Base-by-base conservation (phyloP, 2,113 vertebrate species). In the Istiophorus platypterus region DNA sequence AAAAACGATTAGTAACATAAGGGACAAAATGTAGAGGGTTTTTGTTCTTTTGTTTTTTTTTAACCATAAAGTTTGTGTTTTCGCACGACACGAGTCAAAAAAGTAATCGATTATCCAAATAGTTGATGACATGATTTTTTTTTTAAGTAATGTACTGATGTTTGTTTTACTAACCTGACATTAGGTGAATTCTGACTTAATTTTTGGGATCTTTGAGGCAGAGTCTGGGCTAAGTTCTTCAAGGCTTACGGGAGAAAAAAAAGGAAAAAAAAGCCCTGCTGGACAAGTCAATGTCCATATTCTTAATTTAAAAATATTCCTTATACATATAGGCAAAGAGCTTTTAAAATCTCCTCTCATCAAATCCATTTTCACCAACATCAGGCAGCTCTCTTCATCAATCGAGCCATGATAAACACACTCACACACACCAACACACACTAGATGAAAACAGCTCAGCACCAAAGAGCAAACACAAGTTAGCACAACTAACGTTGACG, bases 1-100 rank as follows among this genome's bases (percentile, higher is more conserved):
- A 67, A 42, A 27, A 20, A 80, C 24, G 57, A 22, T 56, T 68
- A 18, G 22, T 42, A 47, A 13, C 31, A 64, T 57, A 56, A 39
- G 29, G 12, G n/a, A 29, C 14, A 42, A 70, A 22, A 26, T 56
- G 12, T 27, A 1, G 12, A 4, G 24, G 54, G 3, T 6, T 34
- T 34, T 4, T 34, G 3, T 34, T 34, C 6, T 34, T 34, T 34
- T 34, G 6, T 34, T 34, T 34, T 56, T 26, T 56, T 54, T n/a
- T 54, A n/a, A 24, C 22, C 22, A 22, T 24, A n/a, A 22, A 49
- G 4, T 52, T 52, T 52, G 20, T 52, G 2, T 54, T 54, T 54
- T n/a, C 24, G 51, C 51, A 54, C 12, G 2, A 54, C n/a, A 3
- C 12, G 24, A 27, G 22, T 34, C 22, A 61, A 58, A 29, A n/a